These are phyloP conservation scores for Hoplostethus atlanticus DNA, from an alignment of 2,797 vertebrate species.

Conservation along the genomic window DNA sequence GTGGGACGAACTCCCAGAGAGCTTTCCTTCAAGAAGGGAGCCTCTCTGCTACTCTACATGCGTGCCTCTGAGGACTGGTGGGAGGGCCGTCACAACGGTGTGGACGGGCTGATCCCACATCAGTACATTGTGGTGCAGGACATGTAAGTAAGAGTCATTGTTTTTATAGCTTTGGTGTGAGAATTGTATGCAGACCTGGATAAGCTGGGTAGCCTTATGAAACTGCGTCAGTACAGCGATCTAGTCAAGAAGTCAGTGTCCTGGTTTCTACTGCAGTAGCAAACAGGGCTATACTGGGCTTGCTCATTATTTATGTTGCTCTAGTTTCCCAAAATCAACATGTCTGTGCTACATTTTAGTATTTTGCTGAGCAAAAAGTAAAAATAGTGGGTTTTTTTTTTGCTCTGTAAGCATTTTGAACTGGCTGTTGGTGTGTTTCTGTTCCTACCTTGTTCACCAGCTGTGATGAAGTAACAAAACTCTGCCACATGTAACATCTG, in stretches of 20 bases:
- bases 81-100: slow-evolving; percentile 97
- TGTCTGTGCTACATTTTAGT: slow-evolving; percentile 15
- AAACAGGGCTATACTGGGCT: not conserved
- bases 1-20: slow-evolving; percentile 92
- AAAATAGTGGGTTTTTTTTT: too few relatives aligned
- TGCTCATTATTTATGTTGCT: slow-evolving; percentile 31
- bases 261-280: not conserved
- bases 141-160: slow-evolving; percentile 88
- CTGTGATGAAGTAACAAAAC: too few relatives aligned
- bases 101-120: slow-evolving; percentile 98
- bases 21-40: slow-evolving; percentile 98
- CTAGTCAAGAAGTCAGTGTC: not conserved
- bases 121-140: slow-evolving; percentile 99
- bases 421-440: not conserved
- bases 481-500: not conserved
- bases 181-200: not conserved
- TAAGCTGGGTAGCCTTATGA: not conserved
- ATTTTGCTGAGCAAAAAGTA: too few relatives aligned
- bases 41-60: slow-evolving; percentile 94
- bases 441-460: not conserved
- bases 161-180: not conserved
- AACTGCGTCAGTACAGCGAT: not conserved
- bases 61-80: slow-evolving; percentile 98
- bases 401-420: too few relatives aligned
- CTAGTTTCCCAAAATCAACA: slow-evolving; percentile 21